Base-by-base conservation (phyloP, 2,797 vertebrate genomes). In the Perdix hodgsoniae region DNA sequence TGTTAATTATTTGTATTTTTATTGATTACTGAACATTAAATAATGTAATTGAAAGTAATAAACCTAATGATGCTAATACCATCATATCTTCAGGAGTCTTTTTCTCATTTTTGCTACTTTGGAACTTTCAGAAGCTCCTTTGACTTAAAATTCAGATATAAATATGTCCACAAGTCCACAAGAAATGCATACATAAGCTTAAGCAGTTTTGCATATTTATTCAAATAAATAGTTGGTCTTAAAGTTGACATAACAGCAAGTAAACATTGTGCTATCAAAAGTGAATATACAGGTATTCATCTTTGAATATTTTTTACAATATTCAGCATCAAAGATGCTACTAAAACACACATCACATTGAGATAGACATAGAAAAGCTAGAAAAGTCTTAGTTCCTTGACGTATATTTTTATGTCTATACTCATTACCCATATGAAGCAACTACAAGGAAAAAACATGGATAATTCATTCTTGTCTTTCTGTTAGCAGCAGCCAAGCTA, bases 21-120 rank as follows among this genome's bases (percentile, higher is more conserved):
- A 24, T 52, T 52, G 35, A 9, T n/a, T 79, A 47, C 14, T 59
- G 65, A 70, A 37, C 17, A 65, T 35, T 84, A 87, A 84, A 49
- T 35, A 42, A 2, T 27, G 8, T 45, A 66, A 78, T 44, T 57
- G 15, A 91, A 81, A 60, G 4, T 44, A 81, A 57, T 78, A 39
- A 47, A 22, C 81, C 45, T 19, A 65, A 18, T 31, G 26, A 44
- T 67, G 14, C 44, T 66, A 75, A 61, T 4, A 44, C 6, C 24
- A 56, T 39, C 23, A 17, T 47, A 88, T 16, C 59, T 69, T 4
- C 40, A 75, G 16, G 14, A 37, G 21, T 18, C 11, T 86, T 91
- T 78, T 83, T 84, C n/a, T 84, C 5, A 13, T 82, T 81, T 83
- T 77, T 35, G 6, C 14, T 88, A 18, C 47, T n/a, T 83, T 86